Evolutionary conservation across 2,888 invertebrate genomes (phyloP).

Genomic region (Acrobasis repandana): DNA sequence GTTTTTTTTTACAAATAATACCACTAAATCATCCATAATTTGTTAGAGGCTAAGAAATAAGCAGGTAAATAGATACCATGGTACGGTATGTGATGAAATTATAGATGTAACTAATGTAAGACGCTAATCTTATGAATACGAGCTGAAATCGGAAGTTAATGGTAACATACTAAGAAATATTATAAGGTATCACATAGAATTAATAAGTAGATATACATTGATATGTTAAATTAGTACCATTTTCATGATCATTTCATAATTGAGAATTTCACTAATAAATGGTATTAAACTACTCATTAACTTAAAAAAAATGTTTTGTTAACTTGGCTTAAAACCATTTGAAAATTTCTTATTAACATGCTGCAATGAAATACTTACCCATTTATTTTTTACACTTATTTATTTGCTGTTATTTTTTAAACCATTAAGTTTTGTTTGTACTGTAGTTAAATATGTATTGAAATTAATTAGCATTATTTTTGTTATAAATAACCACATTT

Average conservation of each 20-base stretch:
- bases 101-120: conserved; percentile 39
- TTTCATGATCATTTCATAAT: conserved; percentile 29
- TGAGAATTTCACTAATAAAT: too few relatives aligned
- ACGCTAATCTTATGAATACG: conserved; percentile 80
- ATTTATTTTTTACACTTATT: too few relatives aligned
- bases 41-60: conserved; percentile 28
- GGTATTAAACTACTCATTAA: not conserved
- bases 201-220: conserved; percentile 34
- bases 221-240: conserved; percentile 30
- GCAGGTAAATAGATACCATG: conserved; percentile 25
- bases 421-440: too few relatives aligned
- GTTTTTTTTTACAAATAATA: not conserved
- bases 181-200: conserved; percentile 34
- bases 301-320: not conserved
- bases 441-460: too few relatives aligned
- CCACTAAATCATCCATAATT: conserved; percentile 7
- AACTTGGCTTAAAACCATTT: too few relatives aligned
- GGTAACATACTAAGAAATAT: conserved; percentile 24
- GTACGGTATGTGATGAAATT: conserved; percentile 31
- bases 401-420: too few relatives aligned
- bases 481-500: too few relatives aligned
- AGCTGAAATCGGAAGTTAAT: conserved; percentile 63
- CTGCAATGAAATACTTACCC: too few relatives aligned
- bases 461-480: too few relatives aligned
- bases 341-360: too few relatives aligned